Evolutionary conservation across 1,140 invertebrate species (phyloP), one percentile per base, ranked within the genome.

Genomic region (Cylas formicarius): DNA sequence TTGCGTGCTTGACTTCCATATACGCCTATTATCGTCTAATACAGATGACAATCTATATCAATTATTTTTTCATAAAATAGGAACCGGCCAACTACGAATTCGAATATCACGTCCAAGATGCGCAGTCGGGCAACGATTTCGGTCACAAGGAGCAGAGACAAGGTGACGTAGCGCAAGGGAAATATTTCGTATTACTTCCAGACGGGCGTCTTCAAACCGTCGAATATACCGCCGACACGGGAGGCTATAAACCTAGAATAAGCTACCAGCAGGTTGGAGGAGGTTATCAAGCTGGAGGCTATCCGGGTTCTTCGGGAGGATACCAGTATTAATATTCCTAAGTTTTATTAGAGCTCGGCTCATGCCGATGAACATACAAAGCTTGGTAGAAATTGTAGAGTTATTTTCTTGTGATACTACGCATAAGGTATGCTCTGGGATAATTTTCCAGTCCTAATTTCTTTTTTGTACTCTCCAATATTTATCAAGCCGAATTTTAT

Each of bases 151-250:
- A 84, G 59, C 70, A 74, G 1, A 73, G 81, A 21, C 72, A 80
- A 55, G 81, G 80, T 21, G 76, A 80, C 53, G 68, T 72, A 11
- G 76, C 79, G 29, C 70, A 77, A 37, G 84, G 83, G 32, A 68
- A 76, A 37, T 86, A 84, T 64, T 81, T 77, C 56, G 82, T 86
- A 0, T 67, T 84, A 2, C 66, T 86, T 32, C 82, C 83, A 48
- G 83, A 86, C 66, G 83, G 84, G 39, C 78, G 82, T 48, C 78
- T 78, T 55, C 83, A 86, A 68, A 70, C 75, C 36, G 85, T 90
- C 0, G 77, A 82, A 50, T 90, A 89, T 62, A 76, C 79, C 56
- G 84, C 83, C 8, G 82, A 86, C 51, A 72, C 76, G 51, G 71
- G 80, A 31, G 86, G 84, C 14, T 89, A 83, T 69, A 80, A 80